A percentile compares a stretch with the other conserved stretches of the same genome.
Conservation (phyloP, 1,140 invertebrate species). For the Drosophila aff. region DNA sequence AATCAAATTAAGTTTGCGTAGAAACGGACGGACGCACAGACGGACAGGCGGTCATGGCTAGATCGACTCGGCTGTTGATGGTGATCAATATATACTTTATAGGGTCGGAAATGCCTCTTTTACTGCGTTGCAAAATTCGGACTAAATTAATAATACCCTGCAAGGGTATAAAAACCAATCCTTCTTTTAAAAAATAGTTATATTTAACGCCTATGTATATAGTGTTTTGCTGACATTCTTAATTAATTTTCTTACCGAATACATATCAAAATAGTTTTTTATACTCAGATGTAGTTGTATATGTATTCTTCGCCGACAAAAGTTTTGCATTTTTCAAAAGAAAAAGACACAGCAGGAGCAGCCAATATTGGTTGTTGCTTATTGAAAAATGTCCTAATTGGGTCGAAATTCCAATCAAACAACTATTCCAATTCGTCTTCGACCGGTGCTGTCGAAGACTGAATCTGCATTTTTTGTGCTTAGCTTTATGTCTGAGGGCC, state of each 20-base stretch:
- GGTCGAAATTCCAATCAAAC: constrained; percentile 81
- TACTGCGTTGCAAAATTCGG: too few relatives aligned
- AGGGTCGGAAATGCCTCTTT: too few relatives aligned
- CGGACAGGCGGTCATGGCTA: too few relatives aligned
- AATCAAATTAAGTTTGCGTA: too few relatives aligned
- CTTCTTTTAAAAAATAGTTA: neutral
- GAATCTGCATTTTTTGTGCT: neutral
- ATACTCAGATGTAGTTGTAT: constrained; percentile 26
- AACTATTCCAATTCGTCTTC: constrained; percentile 62
- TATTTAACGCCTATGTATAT: neutral
- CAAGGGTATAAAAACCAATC: too few relatives aligned
- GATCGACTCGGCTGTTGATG: neutral
- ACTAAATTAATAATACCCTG: too few relatives aligned
- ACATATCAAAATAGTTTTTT: constrained; percentile 11
- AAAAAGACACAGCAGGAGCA: constrained; percentile 38
- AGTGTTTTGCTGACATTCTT: neutral
- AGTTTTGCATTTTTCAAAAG: constrained; percentile 74
- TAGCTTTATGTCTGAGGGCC: neutral
- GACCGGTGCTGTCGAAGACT: constrained; percentile 10
- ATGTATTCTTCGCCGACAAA: constrained; percentile 45
- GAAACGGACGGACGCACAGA: too few relatives aligned
- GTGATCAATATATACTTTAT: too few relatives aligned
- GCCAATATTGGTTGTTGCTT: constrained; percentile 36
- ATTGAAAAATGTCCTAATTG: constrained; percentile 79
- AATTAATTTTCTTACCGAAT: neutral